Conservation (phyloP, 1,140 invertebrate genomes). For the Ceratosolen fusciceps region DNA sequence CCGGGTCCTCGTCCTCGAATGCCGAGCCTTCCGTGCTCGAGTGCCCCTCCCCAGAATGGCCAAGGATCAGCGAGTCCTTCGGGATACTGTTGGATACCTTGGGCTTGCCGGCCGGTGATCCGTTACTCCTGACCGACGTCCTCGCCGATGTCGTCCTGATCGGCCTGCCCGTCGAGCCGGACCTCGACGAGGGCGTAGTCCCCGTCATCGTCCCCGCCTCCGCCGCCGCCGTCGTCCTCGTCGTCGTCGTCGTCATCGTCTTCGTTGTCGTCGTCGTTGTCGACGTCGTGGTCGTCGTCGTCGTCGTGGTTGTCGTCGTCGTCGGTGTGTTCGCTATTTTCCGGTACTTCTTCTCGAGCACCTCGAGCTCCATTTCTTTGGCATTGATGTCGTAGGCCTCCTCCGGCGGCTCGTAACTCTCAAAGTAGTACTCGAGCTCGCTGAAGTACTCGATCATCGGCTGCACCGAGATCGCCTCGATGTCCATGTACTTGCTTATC, state of each 20-base stretch:
- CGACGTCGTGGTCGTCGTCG: conserved; percentile 49
- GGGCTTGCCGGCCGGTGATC: neutral
- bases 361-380: conserved; percentile 56
- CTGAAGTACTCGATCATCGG: conserved; percentile 57
- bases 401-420: conserved; percentile 52
- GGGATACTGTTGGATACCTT: conserved; percentile 14
- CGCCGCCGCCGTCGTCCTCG: neutral
- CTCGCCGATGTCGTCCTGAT: neutral
- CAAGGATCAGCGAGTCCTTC: conserved; percentile 37
- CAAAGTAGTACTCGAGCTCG: conserved; percentile 58
- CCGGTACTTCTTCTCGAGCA: conserved; percentile 49
- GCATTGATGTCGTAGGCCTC: conserved; percentile 41
- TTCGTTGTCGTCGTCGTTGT: conserved; percentile 3
- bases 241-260: neutral
- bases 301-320: conserved; percentile 54
- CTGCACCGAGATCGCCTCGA: conserved; percentile 53
- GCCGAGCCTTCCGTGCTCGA: neutral
- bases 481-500: conserved; percentile 54
- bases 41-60: neutral
- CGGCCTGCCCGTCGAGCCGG: too few relatives aligned
- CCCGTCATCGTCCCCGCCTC: neutral
- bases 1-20: too few relatives aligned
- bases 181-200: neutral
- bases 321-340: conserved; percentile 51
- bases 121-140: too few relatives aligned